phyloP scores from a whole-genome alignment of 2,888 invertebrate species.

The Epinotia ramella region DNA sequence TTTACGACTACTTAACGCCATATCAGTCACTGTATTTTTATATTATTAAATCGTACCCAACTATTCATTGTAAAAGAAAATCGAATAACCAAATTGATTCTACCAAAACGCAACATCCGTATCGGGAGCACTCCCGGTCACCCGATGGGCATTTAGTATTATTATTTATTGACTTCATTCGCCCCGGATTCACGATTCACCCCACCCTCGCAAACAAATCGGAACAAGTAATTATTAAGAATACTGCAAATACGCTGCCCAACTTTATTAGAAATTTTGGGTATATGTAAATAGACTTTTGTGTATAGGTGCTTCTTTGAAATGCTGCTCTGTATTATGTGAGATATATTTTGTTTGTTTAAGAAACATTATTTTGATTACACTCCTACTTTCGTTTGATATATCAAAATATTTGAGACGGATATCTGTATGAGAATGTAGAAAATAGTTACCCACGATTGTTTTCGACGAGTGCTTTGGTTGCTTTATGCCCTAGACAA shows the following conservation, averaged over 20 bases:
- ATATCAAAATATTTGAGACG: background rate
- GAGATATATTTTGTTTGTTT: background rate
- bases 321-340: background rate
- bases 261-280: constrained; percentile 68
- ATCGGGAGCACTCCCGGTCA: constrained; percentile 61
- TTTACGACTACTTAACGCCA: too few relatives aligned
- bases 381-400: background rate
- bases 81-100: constrained; percentile 25
- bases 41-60: background rate
- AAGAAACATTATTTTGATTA: background rate
- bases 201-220: constrained; percentile 76
- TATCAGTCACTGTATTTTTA: too few relatives aligned
- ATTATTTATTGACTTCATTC: constrained; percentile 79
- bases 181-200: constrained; percentile 76
- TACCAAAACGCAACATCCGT: constrained; percentile 26
- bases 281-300: constrained; percentile 45
- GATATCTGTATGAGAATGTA: background rate
- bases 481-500: background rate
- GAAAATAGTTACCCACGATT: background rate
- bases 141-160: constrained; percentile 78
- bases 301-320: background rate
- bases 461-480: background rate
- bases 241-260: constrained; percentile 77
- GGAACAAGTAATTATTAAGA: constrained; percentile 84
- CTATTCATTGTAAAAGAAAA: constrained; percentile 8